A percentile compares a stretch with the other conserved stretches of the same genome.
Conservation (phyloP, 2,113 vertebrate genomes). For the Mesembrinibis cayennensis region DNA sequence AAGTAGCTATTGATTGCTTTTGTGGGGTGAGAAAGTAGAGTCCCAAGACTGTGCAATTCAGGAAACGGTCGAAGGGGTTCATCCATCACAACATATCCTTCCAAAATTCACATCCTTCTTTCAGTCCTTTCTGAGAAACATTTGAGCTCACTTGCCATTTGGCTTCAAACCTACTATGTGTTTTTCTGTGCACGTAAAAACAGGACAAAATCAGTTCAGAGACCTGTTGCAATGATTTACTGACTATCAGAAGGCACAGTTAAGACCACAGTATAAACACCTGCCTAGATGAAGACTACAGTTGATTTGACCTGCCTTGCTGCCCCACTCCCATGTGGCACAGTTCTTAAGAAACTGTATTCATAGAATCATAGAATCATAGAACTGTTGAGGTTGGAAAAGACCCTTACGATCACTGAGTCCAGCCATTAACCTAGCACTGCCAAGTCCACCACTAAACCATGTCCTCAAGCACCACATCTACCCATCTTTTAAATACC, state of each 20-base stretch:
- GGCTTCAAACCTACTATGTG: neutral
- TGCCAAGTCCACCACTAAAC: too few relatives aligned
- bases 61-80: neutral
- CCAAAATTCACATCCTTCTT: neutral
- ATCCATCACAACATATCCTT: neutral
- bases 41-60: neutral
- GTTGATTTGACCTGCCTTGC: neutral
- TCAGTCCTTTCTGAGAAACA: neutral
- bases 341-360: neutral
- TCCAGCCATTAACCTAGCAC: too few relatives aligned
- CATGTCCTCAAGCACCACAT: too few relatives aligned
- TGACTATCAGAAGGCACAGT: neutral
- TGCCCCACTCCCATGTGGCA: neutral
- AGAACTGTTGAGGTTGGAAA: too few relatives aligned
- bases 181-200: neutral
- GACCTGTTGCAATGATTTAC: neutral
- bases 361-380: neutral
- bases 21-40: neutral
- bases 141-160: neutral
- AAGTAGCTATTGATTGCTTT: neutral
- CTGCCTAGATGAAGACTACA: neutral
- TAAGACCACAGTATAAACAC: neutral
- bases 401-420: too few relatives aligned
- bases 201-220: neutral
- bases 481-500: too few relatives aligned